Base-by-base conservation (phyloP, 2,113 vertebrate species). In the Strix aluco region DNA sequence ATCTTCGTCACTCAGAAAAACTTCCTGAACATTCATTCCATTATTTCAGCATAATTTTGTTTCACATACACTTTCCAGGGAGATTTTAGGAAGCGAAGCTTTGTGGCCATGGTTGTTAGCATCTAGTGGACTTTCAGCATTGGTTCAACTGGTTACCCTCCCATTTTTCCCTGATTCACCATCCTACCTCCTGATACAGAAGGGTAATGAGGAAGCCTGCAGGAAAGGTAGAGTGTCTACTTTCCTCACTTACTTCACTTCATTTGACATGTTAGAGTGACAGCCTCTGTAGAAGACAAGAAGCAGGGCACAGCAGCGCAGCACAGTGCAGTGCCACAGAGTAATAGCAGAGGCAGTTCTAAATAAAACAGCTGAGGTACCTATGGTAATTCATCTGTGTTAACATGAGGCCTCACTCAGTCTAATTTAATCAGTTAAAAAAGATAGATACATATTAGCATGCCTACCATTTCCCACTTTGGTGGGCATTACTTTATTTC, bases 41-140 rank as follows among this genome's bases (percentile, higher is more conserved):
- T 63, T 67, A 51, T 93, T 88, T 90, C 86, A 90, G 67, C 55
- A 77, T 78, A 11, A 84, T 84, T 87, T 86, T 96, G 59, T 94
- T 75, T 77, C 80, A 86, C 55, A 72, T 94, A 59, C 52, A 81
- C 46, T 96, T 86, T 86, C 34, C 62, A 99, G 98, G 7, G 99
- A 99, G 79, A 98, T 99, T 89, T 98, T 99, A 55, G 99, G 99
- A 26, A 98, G 98, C 0, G 99, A 99, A 96, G 98, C 98, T 61
- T 97, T 98, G 65, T 99, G 99, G 97, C 99, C 98, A 62, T 98
- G 98, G 98, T 98, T 99, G 97, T 29, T 98, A 97, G 77, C 97
- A 89, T 97, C 97, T 96, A 96, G 91, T 84, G 47, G 92, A 61
- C 81, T 99, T 75, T 97, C 98, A 92, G 98, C 98, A 67, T 40